Evolutionary conservation across 2,113 vertebrate genomes (phyloP).

Genomic region (Scomber japonicus): DNA sequence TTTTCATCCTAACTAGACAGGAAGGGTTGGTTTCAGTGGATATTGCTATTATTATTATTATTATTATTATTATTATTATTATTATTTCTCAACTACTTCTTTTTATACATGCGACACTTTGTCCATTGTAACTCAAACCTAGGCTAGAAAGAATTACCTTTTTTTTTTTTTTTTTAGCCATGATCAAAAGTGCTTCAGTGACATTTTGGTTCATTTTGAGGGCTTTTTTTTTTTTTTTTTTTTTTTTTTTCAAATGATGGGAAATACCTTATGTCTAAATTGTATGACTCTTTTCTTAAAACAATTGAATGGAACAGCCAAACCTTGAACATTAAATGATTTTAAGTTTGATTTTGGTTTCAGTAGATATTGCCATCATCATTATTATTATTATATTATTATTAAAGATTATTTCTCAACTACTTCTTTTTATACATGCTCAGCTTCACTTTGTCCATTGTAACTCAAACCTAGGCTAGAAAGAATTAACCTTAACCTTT

Average conservation of each 20-base stretch:
- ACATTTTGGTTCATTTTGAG: no score
- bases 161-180: no score
- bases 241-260: no score
- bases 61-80: no score
- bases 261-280: no score
- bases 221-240: no score
- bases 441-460: not conserved
- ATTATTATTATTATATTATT: not conserved
- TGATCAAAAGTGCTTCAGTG: no score
- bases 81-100: not conserved
- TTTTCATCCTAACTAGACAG: slow-evolving; percentile 25
- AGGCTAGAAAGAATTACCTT: no score
- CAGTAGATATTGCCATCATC: not conserved
- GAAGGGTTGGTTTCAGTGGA: slow-evolving; percentile 2
- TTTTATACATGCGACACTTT: not conserved
- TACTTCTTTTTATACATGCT: not conserved
- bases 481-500: no score
- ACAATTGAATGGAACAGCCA: no score
- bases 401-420: not conserved
- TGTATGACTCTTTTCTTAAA: no score
- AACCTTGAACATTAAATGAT: no score
- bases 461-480: not conserved
- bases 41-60: not conserved
- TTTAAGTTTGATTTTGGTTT: not conserved
- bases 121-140: not conserved